Conservation (phyloP, 2,113 vertebrate species). For the Ophthalmolycus amberensis region DNA sequence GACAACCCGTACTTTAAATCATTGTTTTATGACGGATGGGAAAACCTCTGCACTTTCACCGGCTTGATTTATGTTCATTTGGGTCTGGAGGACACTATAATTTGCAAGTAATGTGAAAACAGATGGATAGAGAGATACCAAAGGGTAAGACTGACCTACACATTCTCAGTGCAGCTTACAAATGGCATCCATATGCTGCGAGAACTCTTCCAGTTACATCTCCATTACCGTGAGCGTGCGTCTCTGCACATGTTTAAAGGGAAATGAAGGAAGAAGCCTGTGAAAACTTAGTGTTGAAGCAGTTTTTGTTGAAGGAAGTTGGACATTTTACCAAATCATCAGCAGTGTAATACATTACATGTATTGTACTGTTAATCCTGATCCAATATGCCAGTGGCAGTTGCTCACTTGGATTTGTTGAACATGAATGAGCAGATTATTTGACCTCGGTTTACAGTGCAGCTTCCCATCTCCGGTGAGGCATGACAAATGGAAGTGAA, state of each 20-base stretch:
- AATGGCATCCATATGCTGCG: conserved; percentile 97
- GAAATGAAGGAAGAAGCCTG: conserved; percentile 40
- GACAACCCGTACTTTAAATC: conserved; percentile 97
- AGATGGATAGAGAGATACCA: conserved; percentile 97
- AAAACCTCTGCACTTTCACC: conserved; percentile 92
- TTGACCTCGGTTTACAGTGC: conserved; percentile 69
- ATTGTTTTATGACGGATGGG: conserved; percentile 99
- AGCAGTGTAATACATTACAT: conserved; percentile 33
- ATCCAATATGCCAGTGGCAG: conserved; percentile 45
- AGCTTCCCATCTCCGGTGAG: conserved; percentile 64
- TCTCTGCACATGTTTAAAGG: conserved; percentile 28
- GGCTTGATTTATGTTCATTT: conserved; percentile 96
- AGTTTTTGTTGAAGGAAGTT: conserved; percentile 46
- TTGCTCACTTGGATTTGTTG: conserved; percentile 47
- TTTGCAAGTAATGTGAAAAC: conserved; percentile 97
- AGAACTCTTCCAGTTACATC: conserved; percentile 84
- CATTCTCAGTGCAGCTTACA: conserved; percentile 87
- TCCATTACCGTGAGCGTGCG: conserved; percentile 72
- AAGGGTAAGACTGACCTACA: conserved; percentile 88
- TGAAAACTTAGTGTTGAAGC: conserved; percentile 43
- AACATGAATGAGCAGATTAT: conserved; percentile 53
- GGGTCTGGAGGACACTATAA: conserved; percentile 97
- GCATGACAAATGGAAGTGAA: conserved; percentile 77
- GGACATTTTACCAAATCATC: conserved; percentile 40
- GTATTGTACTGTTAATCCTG: conserved; percentile 35